Base-by-base conservation (phyloP, 2,888 invertebrate genomes). In the Troides helena region DNA sequence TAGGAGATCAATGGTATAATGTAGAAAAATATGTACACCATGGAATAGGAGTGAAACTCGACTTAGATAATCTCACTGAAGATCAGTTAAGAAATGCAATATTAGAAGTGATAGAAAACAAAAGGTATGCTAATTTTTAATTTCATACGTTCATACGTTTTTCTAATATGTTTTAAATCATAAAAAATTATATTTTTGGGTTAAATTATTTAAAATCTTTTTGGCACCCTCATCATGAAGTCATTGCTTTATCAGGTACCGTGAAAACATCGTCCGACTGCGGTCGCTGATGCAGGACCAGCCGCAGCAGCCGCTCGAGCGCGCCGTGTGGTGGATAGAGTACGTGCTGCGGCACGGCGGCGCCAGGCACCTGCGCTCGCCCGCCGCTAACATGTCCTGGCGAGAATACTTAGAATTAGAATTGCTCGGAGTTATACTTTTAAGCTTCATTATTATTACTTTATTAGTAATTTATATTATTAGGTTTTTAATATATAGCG, bases 1-100 rank as follows among this genome's bases (percentile, higher is more conserved):
- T 86, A 17, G 84, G 76, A 2, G 91, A 92, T 72, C 90, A 89
- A 72, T 82, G 80, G 73, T 80, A 74, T 30, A 90, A 89, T 70
- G 82, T 80, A 0, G 81, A 79, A 72, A 78, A 75, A 72, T 85
- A 78, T 36, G 74, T 71, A 0, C 69, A 75, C 5, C 74, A 76
- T 14, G 71, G 71, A 25, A 80, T 85, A 46, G 84, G 84, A 0
- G 14, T 78, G 0, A 67, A 72, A 10, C 56, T 83, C 0, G 74
- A 81, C 3, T 69, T 82, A 23, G 72, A 75, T 17, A 68, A 74
- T 0, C 39, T 81, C 0, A 79, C 77, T 0, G 82, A 82, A 73
- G 74, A 81, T 1, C 65, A 68, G 18, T 72, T 86, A 0, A 76
- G 68, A 17, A 71, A 71, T 5, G 75, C 81, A 0, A 80, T 86